Evolutionary conservation across 2,888 invertebrate species (phyloP), one percentile per base, ranked within the genome.

Genomic region (Eupelmus urozonus): DNA sequence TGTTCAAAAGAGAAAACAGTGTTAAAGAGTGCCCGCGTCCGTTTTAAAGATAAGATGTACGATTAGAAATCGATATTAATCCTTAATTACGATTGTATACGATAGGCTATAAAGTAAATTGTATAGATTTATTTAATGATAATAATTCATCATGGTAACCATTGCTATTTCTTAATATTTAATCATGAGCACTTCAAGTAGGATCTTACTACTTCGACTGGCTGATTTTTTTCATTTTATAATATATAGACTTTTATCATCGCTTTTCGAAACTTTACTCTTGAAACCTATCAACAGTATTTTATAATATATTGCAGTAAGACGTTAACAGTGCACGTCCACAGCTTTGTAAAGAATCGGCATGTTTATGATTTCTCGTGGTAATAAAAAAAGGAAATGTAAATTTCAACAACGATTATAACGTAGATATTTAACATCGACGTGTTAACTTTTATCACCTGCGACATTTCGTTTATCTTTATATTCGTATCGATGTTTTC

Each of bases 371-470:
- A 74, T 73, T 63, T 75, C 18, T 42, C 23, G 23, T 66, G 23
- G 49, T 79, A 74, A 34, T 40, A 59, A 57, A 76, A 62, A 72
- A 66, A 67, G 7, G 13, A 18, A 73, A 69, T 34, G 13, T n/a
- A 51, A 63, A 42, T 72, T 23, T 77, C 73, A 80, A 80, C 80
- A 80, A 80, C 65, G 40, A 76, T 73, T 67, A 69, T 70, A 70
- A 76, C 62, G 70, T 70, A 27, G 25, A 65, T 80, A 66, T 73
- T 77, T 53, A 73, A 76, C 69, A 77, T 73, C 69, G 62, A 76
- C 69, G 42, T 65, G 69, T 71, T 73, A 66, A 59, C 29, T 65
- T 65, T 11, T 75, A 69, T 69, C 45, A 45, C 45, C 2, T 45
- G 71, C 71, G 62, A 67, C 57, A 34, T 3, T 74, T 65, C 65